Conservation (phyloP, 2,797 vertebrate species). For the Moxostoma hubbsi region DNA sequence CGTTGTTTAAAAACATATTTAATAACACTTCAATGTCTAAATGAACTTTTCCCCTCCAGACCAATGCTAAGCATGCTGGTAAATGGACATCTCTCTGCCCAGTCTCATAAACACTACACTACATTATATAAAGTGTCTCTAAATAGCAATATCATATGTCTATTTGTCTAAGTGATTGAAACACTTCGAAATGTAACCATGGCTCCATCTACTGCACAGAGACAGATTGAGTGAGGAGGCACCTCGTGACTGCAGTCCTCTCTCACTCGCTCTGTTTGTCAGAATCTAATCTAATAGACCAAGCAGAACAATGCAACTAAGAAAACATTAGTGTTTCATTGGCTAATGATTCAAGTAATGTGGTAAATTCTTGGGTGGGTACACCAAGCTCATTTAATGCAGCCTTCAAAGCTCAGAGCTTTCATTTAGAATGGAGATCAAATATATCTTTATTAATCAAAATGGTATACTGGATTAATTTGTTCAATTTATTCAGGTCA, state of each 20-base stretch:
- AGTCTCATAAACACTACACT: background rate
- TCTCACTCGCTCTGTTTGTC: background rate
- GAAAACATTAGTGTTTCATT: conserved; percentile 4
- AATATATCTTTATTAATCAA: conserved; percentile 28
- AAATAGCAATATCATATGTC: background rate
- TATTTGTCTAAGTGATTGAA: background rate
- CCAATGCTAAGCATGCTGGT: too few species aligned
- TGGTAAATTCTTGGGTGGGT: background rate
- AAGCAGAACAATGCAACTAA: background rate
- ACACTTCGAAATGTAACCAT: conserved; percentile 46
- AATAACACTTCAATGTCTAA: too few species aligned
- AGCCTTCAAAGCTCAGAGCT: background rate
- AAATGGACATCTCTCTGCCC: too few species aligned
- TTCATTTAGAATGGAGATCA: background rate
- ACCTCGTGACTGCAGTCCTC: conserved; percentile 19
- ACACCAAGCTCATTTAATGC: conserved; percentile 4
- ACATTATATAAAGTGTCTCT: conserved; percentile 38
- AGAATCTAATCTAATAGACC: background rate
- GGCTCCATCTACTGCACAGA: conserved; percentile 63
- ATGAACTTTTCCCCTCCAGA: too few species aligned
- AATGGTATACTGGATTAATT: conserved; percentile 21
- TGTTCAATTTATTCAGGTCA: conserved; percentile 31
- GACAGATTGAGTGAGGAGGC: conserved; percentile 11
- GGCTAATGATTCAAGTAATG: conserved; percentile 1
- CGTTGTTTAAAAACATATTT: too few species aligned